Base-by-base conservation (phyloP, 2,888 invertebrate species). In the Eurytoma californica region DNA sequence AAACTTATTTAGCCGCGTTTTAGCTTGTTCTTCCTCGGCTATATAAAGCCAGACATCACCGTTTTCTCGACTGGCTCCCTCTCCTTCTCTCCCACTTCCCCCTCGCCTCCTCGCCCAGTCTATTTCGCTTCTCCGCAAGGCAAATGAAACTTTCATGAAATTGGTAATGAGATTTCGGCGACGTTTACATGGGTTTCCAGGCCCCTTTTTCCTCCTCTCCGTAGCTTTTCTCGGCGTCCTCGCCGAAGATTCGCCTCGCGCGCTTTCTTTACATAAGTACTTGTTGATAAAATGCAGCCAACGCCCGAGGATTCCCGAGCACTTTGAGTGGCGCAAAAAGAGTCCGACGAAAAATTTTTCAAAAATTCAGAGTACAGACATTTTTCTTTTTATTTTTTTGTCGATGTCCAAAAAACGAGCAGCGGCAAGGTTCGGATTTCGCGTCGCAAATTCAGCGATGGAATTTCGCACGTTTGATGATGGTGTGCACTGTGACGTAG, bases 131-230 rank as follows among this genome's bases (percentile, higher is more conserved):
- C n/a, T 18, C 67, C 66, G 58, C 74, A 53, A 60, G 68, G 75
- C 75, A 61, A 76, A 76, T 76, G 75, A 68, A 76, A 76, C 61
- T 76, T 76, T 76, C 75, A 76, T 76, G 75, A 76, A 76, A 76
- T 76, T 61, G 68, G 75, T 76, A 68, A 76, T 76, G 61, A 68
- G 67, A 76, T 68, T 76, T 76, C 68, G 55, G 60, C 60, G 55
- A 58, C 75, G 75, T 76, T 76, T 76, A 76, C 75, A 69, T 60
- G 75, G 60, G 53, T 61, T 67, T 67, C 67, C 61, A 76, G 55
- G 66, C 58, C n/a, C 28, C 14, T n/a, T 39, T 51, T 18, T n/a
- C 53, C 12, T 51, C 58, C 16, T 18, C 51, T 9, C 65, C 28
- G 39, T 20, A 30, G 3, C n/a, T 49, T 5, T 68, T 24, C 28